phyloP scores from a whole-genome alignment of 1,140 invertebrate genomes.

The Brachionus koreanus region DNA sequence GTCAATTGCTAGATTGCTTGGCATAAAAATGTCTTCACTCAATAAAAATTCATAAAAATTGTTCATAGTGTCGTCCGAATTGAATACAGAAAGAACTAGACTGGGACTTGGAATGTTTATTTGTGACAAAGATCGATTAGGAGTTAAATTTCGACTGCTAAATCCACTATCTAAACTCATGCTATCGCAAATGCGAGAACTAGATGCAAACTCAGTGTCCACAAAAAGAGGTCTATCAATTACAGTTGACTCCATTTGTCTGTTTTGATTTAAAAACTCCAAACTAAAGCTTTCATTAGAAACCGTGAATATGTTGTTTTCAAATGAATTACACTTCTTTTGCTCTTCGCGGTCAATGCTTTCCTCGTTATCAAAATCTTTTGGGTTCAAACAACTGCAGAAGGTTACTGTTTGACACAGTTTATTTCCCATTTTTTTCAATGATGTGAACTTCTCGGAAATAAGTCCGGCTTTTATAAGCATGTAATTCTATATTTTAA shows the following conservation, averaged over 20 bases:
- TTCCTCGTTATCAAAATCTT: neutral
- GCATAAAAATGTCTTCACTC: neutral
- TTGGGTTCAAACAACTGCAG: neutral
- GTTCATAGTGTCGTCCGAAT: neutral
- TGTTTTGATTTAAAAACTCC: neutral
- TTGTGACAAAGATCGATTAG: neutral
- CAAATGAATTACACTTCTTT: neutral
- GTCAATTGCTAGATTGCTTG: neutral
- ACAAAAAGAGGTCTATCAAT: neutral
- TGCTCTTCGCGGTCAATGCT: neutral
- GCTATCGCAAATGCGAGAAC: neutral
- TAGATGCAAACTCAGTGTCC: neutral
- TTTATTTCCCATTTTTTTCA: slow-evolving; percentile 22
- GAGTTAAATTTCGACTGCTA: neutral
- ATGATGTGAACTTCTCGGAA: neutral
- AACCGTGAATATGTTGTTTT: neutral
- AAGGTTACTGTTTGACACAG: neutral
- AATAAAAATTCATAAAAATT: slow-evolving; percentile 28
- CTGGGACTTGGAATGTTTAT: neutral
- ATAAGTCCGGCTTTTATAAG: neutral
- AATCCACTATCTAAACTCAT: neutral
- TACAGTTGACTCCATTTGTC: neutral
- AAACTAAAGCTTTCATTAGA: slow-evolving; percentile 8
- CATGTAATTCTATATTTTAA: slow-evolving; percentile 7
- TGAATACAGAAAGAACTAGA: neutral